Evolutionary conservation across 30 jellyfish, hydroid and myxozoan genomes (phyloP).

Genomic region (Rhopilema esculentum): DNA sequence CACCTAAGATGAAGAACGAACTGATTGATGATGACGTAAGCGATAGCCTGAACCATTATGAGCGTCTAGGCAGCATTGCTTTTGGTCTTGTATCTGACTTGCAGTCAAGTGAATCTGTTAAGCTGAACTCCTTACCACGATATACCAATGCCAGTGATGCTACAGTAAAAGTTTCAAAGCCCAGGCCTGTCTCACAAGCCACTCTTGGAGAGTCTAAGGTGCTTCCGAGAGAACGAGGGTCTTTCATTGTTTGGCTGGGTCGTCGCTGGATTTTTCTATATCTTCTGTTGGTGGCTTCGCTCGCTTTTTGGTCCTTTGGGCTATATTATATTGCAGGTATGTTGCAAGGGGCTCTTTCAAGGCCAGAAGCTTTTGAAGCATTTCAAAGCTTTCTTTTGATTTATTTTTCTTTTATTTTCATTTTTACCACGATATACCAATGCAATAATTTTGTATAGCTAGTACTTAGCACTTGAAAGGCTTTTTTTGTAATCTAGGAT

Average conservation of each 20-base stretch:
- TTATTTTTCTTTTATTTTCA: no score
- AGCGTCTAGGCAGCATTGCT: slow-evolving; percentile 27
- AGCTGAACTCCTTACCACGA: slow-evolving; percentile 29
- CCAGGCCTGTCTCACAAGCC: background rate
- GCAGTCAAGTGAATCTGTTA: slow-evolving; percentile 5
- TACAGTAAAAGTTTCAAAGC: background rate
- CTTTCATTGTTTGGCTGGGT: slow-evolving; percentile 14
- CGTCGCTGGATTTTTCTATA: slow-evolving; percentile 1
- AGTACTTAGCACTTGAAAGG: no score
- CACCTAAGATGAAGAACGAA: background rate
- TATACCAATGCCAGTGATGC: background rate
- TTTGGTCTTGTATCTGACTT: slow-evolving; percentile 1
- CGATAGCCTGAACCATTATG: slow-evolving; percentile 21
- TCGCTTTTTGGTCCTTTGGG: slow-evolving; percentile 27
- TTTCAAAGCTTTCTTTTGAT: no score
- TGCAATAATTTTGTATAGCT: no score
- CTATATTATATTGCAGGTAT: background rate
- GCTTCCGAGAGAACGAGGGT: background rate
- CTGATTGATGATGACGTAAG: background rate
- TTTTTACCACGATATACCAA: no score
- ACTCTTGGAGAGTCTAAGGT: background rate
- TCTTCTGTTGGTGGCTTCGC: slow-evolving; percentile 33
- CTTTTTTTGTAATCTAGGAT: no score
- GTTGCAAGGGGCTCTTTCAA: no score
- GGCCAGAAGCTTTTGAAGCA: no score